Base-by-base conservation (phyloP, 2,113 vertebrate species). In the Cynoglossus semilaevis region DNA sequence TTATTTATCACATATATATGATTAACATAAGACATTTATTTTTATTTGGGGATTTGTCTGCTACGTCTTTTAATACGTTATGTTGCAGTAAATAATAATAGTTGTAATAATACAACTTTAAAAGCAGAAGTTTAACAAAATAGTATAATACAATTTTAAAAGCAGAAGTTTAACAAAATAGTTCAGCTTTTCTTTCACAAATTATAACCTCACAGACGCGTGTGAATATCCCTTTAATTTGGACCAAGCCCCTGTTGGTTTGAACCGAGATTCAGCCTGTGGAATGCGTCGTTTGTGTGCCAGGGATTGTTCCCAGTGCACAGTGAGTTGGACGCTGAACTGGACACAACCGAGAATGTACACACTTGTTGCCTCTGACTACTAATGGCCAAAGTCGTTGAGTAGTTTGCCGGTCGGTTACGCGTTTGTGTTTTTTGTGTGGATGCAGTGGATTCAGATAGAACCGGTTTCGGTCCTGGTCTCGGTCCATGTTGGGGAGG, bases 151-250 rank as follows among this genome's bases (percentile, higher is more conserved):
- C 22, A 4, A 29, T 29, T 29, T 29, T 29, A 29, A 29, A 29
- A 6, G 22, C 6, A 29, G 2, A 29, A 4, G 6, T 29, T 29
- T 29, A 29, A 4, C 6, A 29, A 29, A 29, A 29, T 29, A 29
- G 22, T 29, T 29, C 22, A 29, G 22, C 6, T 29, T 29, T 29
- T 2, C 3, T 29, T 29, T 2, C 3, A 29, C 22, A 29, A 29
- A 29, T 29, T 29, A 29, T 2, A 29, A 29, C 22, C 22, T 29
- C 22, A 15, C 9, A 43, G 36, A 22, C 52, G 61, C 49, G 35
- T 81, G 82, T 77, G 77, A 69, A 80, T 90, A 80, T 73, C 81
- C 85, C 89, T 91, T 91, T 91, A 91, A 91, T 66, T 62, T 46
- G 79, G 64, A 59, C 67, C 72, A 12, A 77, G 75, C 76, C 78